A percentile compares a stretch with the other conserved stretches of the same genome.
These are phyloP conservation scores for Semaprochilodus insignis DNA, from an alignment of 2,797 vertebrate genomes.

Conservation along the genomic window DNA sequence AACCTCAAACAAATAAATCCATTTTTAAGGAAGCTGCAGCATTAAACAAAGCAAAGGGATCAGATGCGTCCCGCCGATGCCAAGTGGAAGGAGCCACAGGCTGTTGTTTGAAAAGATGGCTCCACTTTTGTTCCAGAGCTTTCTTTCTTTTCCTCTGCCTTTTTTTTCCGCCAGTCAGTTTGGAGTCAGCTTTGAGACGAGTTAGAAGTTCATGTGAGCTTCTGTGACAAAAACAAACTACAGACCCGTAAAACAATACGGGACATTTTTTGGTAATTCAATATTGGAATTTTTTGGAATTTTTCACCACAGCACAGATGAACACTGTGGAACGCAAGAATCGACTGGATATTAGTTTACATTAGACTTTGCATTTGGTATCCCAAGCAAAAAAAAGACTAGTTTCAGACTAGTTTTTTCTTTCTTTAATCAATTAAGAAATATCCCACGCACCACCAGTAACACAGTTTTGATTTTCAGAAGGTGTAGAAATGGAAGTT, in stretches of 20 bases:
- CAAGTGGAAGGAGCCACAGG: constrained; percentile 53
- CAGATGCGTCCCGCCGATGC: constrained; percentile 46
- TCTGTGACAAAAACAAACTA: neutral
- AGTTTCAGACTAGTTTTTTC: too few relatives aligned
- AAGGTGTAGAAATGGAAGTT: too few relatives aligned
- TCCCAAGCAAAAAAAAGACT: too few relatives aligned
- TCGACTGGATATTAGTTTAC: too few relatives aligned
- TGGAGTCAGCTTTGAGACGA: constrained; percentile 44
- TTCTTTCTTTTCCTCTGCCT: constrained; percentile 43
- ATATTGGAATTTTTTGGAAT: too few relatives aligned
- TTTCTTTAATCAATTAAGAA: too few relatives aligned
- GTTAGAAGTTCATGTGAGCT: constrained; percentile 23
- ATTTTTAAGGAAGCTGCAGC: constrained; percentile 57
- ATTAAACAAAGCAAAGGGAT: constrained; percentile 62
- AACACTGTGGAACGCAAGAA: too few relatives aligned
- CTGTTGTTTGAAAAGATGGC: constrained; percentile 62
- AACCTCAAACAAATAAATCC: constrained; percentile 60
- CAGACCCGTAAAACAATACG: neutral
- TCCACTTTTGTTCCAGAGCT: constrained; percentile 57
- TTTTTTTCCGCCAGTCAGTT: constrained; percentile 35
- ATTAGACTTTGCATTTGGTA: too few relatives aligned
- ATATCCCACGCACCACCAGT: too few relatives aligned
- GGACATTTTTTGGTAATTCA: neutral
- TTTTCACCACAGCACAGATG: neutral
- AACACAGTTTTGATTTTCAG: too few relatives aligned